Conservation (phyloP, 1,140 invertebrate species). For the Aricia agestis region DNA sequence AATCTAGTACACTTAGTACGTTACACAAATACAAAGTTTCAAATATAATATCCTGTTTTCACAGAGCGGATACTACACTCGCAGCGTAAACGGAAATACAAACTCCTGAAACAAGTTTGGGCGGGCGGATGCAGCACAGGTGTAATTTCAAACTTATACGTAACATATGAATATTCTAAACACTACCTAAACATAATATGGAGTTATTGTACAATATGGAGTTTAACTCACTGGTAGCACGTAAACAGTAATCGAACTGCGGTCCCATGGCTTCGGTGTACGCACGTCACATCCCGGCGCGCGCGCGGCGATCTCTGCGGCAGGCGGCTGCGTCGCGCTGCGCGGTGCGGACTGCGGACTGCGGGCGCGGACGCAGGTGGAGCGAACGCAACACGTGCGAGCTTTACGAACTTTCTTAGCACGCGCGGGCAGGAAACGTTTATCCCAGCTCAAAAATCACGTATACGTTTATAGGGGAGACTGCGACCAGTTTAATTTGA, state of each 20-base stretch:
- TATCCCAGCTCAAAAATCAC: slow-evolving; percentile 38
- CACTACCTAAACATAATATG: not conserved
- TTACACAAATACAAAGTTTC: not conserved
- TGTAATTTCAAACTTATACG: not conserved
- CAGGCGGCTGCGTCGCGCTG: slow-evolving; percentile 33
- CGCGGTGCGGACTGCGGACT: slow-evolving; percentile 35
- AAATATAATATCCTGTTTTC: not conserved
- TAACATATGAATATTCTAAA: not conserved
- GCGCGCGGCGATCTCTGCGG: slow-evolving; percentile 55
- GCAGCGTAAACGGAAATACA: not conserved
- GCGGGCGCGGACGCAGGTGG: slow-evolving; percentile 46
- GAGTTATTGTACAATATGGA: not conserved
- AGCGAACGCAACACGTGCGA: slow-evolving; percentile 53
- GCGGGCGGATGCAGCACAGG: not conserved
- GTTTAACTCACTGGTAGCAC: slow-evolving; percentile 63
- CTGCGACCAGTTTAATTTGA: slow-evolving; percentile 55
- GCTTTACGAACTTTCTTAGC: slow-evolving; percentile 63
- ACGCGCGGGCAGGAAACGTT: slow-evolving; percentile 58
- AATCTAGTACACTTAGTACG: too few relatives aligned
- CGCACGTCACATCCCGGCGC: slow-evolving; percentile 68
- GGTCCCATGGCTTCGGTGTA: slow-evolving; percentile 59
- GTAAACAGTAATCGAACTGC: slow-evolving; percentile 68
- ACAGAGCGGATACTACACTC: not conserved
- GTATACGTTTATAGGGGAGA: slow-evolving; percentile 45
- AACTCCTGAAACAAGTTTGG: not conserved